Percentiles rank a stretch among this genome's conserved stretches.
These are phyloP conservation scores for Cheirogaleus medius DNA, from an alignment of 2,113 vertebrate genomes.

Conservation along the genomic window DNA sequence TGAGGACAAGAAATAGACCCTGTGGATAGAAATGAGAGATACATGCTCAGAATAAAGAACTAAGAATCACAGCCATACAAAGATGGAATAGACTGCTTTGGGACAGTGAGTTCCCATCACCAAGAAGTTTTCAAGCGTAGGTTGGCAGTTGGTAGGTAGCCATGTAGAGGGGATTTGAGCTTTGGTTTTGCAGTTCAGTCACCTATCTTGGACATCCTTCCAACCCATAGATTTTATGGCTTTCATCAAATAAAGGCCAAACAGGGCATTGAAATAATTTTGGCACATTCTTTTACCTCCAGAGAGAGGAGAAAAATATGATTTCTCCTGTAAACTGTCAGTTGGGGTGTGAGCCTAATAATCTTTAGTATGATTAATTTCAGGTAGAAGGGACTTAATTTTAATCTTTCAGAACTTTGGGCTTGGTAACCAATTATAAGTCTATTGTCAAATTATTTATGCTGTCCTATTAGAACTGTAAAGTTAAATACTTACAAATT, in stretches of 20 bases:
- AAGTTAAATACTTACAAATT: slow-evolving; percentile 45
- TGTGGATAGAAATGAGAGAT: not conserved
- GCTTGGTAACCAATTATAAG: not conserved
- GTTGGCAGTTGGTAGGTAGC: not conserved
- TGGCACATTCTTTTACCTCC: not conserved
- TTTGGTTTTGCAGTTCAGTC: not conserved
- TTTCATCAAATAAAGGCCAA: not conserved
- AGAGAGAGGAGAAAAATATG: not conserved
- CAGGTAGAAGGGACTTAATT: not conserved
- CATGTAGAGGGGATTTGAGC: not conserved
- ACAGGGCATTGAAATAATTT: slow-evolving; percentile 20
- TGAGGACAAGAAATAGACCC: not conserved
- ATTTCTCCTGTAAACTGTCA: not conserved
- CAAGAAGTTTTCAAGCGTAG: not conserved
- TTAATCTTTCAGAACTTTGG: not conserved
- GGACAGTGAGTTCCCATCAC: not conserved
- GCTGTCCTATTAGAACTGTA: not conserved
- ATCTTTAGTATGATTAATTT: not conserved
- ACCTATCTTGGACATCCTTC: not conserved
- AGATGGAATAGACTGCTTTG: not conserved
- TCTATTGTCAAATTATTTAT: not conserved
- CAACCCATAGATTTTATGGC: not conserved
- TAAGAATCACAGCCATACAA: not conserved
- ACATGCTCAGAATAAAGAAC: not conserved
- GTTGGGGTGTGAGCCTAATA: not conserved